Conservation (phyloP, 1,140 invertebrate genomes). For the Hylyphantes graminicola region DNA sequence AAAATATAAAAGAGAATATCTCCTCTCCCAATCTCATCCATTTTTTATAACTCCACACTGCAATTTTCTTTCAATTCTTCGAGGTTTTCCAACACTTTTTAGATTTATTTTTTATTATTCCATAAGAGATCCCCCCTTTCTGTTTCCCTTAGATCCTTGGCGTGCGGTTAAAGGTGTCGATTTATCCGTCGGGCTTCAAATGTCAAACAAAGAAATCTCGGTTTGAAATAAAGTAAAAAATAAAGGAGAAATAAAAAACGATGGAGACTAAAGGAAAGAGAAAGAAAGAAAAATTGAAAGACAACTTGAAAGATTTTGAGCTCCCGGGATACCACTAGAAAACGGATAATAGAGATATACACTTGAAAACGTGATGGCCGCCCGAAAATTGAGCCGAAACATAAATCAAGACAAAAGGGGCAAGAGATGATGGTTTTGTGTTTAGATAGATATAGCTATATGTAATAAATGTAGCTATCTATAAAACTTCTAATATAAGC, state of each 20-base stretch:
- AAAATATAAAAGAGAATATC: slow-evolving; percentile 12
- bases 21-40: slow-evolving; percentile 26
- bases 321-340: slow-evolving; percentile 57
- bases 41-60: slow-evolving; percentile 53
- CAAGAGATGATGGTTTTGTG: slow-evolving; percentile 54
- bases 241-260: slow-evolving; percentile 13
- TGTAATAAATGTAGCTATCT: slow-evolving; percentile 53
- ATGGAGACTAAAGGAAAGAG: slow-evolving; percentile 52
- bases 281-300: slow-evolving; percentile 28
- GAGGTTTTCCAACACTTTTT: background rate
- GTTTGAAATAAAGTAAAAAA: slow-evolving; percentile 58
- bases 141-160: background rate
- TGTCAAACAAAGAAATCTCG: slow-evolving; percentile 60
- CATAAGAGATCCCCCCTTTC: background rate
- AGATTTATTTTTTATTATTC: background rate
- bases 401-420: slow-evolving; percentile 57
- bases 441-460: slow-evolving; percentile 39
- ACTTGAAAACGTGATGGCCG: slow-evolving; percentile 58
- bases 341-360: slow-evolving; percentile 59
- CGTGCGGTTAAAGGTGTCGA: slow-evolving; percentile 60
- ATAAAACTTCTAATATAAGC: slow-evolving; percentile 54
- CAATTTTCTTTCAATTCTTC: slow-evolving; percentile 31
- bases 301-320: slow-evolving; percentile 60
- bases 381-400: slow-evolving; percentile 55
- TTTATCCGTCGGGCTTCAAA: slow-evolving; percentile 57